These are phyloP conservation scores for Chelonia mydas DNA, from an alignment of 2,797 vertebrate genomes.

Conservation along the genomic window DNA sequence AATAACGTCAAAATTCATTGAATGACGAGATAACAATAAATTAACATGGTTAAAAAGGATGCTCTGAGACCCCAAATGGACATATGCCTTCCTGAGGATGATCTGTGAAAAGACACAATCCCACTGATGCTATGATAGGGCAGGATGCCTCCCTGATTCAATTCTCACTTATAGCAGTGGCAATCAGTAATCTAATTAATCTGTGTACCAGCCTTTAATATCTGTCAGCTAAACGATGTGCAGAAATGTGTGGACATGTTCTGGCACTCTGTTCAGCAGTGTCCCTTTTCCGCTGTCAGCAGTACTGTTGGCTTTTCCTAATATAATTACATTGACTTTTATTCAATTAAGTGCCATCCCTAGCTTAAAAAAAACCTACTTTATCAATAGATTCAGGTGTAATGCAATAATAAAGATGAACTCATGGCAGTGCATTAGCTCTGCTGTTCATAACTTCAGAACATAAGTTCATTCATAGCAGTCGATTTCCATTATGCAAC, in stretches of 20 bases:
- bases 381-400: slow-evolving; percentile 99
- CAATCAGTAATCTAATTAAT: slow-evolving; percentile 85
- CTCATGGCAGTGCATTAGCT: slow-evolving; percentile 96
- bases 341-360: slow-evolving; percentile 99
- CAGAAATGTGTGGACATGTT: slow-evolving; percentile 84
- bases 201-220: slow-evolving; percentile 82
- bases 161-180: slow-evolving; percentile 82
- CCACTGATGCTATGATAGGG: slow-evolving; percentile 73
- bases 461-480: slow-evolving; percentile 84
- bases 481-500: slow-evolving; percentile 89
- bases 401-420: slow-evolving; percentile 99
- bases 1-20: slow-evolving; percentile 54
- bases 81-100: slow-evolving; percentile 62
- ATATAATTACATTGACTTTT: slow-evolving; percentile 97
- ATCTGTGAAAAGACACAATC: slow-evolving; percentile 72
- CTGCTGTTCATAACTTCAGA: slow-evolving; percentile 93
- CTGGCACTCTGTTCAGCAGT: slow-evolving; percentile 84
- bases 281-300: slow-evolving; percentile 95
- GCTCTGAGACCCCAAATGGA: slow-evolving; percentile 56
- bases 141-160: slow-evolving; percentile 78
- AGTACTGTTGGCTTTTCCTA: slow-evolving; percentile 91
- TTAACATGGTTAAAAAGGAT: slow-evolving; percentile 57
- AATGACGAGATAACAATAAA: slow-evolving; percentile 70
- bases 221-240: slow-evolving; percentile 85
- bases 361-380: slow-evolving; percentile 91